Conservation (phyloP, 2,113 vertebrate species). For the Piaya cayana region DNA sequence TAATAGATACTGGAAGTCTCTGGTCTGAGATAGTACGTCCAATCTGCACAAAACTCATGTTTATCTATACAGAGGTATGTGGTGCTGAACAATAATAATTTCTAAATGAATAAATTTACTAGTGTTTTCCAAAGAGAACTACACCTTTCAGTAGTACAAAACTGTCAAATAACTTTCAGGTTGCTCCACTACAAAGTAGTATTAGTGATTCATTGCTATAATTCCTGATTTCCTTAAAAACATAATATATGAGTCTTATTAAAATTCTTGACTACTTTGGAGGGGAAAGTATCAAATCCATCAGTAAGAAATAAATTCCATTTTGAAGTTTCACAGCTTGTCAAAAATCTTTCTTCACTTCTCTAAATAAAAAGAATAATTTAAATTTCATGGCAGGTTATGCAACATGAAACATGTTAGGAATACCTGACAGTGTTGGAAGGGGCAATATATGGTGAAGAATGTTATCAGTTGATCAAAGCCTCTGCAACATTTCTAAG, state of each 20-base stretch:
- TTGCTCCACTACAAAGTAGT: background rate
- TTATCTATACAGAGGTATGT: background rate
- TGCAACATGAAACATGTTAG: background rate
- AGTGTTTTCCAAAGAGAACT: background rate
- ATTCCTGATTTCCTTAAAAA: background rate
- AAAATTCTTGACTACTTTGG: background rate
- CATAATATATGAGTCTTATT: background rate
- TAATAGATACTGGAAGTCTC: background rate
- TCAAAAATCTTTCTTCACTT: background rate
- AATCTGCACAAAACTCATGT: background rate
- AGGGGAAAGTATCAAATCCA: background rate
- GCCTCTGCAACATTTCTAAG: background rate
- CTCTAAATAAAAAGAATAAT: background rate
- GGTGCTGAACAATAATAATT: background rate
- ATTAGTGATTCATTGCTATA: background rate
- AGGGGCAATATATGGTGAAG: background rate
- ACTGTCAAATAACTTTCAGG: background rate
- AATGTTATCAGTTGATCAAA: slow-evolving; percentile 10
- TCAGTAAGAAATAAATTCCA: background rate
- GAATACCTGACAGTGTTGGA: background rate
- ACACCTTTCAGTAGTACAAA: background rate
- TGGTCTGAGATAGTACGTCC: background rate
- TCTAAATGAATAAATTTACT: background rate
- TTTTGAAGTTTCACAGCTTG: background rate
- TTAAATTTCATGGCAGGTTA: background rate